phyloP scores from a whole-genome alignment of 2,888 invertebrate species.

The Petrophora chlorosata region DNA sequence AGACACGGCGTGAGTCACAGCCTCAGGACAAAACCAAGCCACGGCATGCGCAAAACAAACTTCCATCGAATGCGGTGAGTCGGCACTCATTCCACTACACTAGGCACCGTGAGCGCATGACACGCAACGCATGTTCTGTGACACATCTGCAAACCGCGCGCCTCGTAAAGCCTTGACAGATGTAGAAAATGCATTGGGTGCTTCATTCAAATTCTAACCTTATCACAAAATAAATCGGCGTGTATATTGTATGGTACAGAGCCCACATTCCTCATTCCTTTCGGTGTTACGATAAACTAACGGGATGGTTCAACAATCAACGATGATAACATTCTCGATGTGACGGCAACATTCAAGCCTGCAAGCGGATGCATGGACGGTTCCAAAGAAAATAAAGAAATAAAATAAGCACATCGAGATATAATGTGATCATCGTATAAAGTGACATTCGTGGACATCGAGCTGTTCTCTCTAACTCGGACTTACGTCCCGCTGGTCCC shows the following conservation, averaged over 20 bases:
- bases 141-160: conserved; percentile 57
- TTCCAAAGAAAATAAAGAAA: conserved; percentile 55
- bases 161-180: conserved; percentile 46
- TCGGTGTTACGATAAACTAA: conserved; percentile 53
- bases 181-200: conserved; percentile 73
- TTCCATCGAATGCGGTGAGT: conserved; percentile 82
- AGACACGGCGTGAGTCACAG: conserved; percentile 70
- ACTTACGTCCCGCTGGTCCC: conserved; percentile 86
- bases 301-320: conserved; percentile 47
- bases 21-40: conserved; percentile 79
- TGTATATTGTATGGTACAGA: conserved; percentile 68
- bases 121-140: conserved; percentile 77
- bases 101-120: conserved; percentile 57
- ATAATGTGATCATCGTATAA: conserved; percentile 74
- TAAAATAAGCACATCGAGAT: conserved; percentile 77
- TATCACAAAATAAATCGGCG: conserved; percentile 42
- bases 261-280: conserved; percentile 68
- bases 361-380: conserved; percentile 72
- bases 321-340: conserved; percentile 81
- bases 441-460: conserved; percentile 48
- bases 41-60: conserved; percentile 82
- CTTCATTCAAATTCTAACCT: conserved; percentile 57
- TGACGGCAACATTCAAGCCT: conserved; percentile 70
- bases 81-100: conserved; percentile 83
- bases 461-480: conserved; percentile 52